Percentiles rank a stretch among this genome's conserved stretches.
Conservation (phyloP, 2,888 invertebrate species). For the Hydropsyche betteni region DNA sequence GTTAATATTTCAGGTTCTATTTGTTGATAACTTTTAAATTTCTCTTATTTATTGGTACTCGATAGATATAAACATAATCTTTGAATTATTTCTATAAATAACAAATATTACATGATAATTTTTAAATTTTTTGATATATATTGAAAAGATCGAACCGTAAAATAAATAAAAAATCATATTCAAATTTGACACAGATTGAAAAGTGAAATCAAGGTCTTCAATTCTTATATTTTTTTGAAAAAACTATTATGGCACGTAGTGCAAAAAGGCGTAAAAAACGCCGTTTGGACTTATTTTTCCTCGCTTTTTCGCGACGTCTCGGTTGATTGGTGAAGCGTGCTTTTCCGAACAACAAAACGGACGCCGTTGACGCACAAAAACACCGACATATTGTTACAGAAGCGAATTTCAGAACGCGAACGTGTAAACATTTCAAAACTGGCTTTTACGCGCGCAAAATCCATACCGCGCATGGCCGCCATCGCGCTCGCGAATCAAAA, state of each 20-base stretch:
- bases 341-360: conserved; percentile 18
- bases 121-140: background rate
- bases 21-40: too few species aligned
- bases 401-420: too few species aligned
- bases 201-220: too few species aligned
- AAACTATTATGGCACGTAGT: background rate
- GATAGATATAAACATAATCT: too few species aligned
- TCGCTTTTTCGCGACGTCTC: conserved; percentile 7
- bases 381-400: background rate
- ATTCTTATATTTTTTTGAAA: background rate
- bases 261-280: background rate
- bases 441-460: background rate
- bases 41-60: too few species aligned
- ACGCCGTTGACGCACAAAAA: background rate
- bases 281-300: conserved; percentile 7
- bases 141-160: background rate
- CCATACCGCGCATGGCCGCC: too few species aligned
- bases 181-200: background rate
- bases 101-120: background rate
- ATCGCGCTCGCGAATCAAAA: too few species aligned
- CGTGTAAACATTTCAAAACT: background rate
- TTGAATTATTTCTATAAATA: background rate
- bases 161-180: background rate
- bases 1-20: too few species aligned
- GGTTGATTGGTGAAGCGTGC: conserved; percentile 33